Conservation (phyloP, 2,797 vertebrate species). For the Vultur gryphus region DNA sequence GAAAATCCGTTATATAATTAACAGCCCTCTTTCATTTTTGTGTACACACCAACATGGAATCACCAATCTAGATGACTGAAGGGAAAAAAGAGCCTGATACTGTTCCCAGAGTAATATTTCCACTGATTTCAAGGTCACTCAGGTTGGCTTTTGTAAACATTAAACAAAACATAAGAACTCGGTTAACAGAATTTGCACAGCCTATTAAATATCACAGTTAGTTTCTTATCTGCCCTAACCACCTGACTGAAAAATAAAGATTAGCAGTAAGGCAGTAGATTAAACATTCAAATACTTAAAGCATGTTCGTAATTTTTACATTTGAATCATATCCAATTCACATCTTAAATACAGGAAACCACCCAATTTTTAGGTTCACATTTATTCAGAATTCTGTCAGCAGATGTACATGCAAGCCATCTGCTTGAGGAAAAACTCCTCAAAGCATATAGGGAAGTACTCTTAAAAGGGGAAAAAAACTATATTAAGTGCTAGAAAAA, state of each 20-base stretch:
- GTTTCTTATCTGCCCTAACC: slow-evolving; percentile 13
- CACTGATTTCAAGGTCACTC: slow-evolving; percentile 17
- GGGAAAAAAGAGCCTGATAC: background rate
- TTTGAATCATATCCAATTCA: background rate
- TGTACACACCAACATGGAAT: background rate
- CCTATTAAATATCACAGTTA: background rate
- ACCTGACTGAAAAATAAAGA: slow-evolving; percentile 9
- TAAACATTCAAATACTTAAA: background rate
- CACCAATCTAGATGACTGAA: background rate
- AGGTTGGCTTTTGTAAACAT: slow-evolving; percentile 11
- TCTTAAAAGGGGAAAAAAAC: background rate
- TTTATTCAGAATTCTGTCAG: background rate
- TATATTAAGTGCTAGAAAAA: background rate
- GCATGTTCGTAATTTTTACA: background rate
- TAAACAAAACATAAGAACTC: background rate
- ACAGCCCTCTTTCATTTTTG: background rate
- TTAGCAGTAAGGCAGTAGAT: background rate
- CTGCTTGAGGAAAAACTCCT: background rate
- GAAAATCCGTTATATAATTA: background rate
- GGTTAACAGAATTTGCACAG: background rate
- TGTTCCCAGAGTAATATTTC: background rate
- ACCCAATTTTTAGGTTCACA: background rate
- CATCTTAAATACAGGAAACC: background rate
- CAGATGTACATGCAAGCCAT: background rate
- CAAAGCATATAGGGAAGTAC: background rate